phyloP scores from a whole-genome alignment of 2,888 invertebrate species.

The Hydrotaea cyrtoneurina region DNA sequence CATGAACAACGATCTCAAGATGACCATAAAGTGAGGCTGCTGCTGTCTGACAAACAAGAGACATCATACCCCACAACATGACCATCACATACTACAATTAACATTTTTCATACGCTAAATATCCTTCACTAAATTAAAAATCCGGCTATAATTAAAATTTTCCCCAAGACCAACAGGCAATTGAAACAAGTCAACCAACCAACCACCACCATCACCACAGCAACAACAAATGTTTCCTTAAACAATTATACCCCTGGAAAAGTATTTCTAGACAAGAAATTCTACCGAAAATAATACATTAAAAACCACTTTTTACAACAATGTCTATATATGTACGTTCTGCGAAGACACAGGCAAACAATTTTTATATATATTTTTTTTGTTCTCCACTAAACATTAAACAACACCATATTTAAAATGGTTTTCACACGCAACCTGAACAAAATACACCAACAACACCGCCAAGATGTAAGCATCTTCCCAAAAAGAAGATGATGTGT shows the following conservation, averaged over 20 bases:
- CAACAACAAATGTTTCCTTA: neutral
- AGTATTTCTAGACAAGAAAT: conserved; percentile 58
- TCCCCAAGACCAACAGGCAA: neutral
- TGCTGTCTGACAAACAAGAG: neutral
- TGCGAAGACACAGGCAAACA: neutral
- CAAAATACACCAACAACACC: conserved; percentile 44
- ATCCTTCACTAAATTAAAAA: conserved; percentile 30
- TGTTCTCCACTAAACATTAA: conserved; percentile 52
- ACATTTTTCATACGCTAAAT: conserved; percentile 30
- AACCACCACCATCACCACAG: neutral
- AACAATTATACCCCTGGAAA: conserved; percentile 3
- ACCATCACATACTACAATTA: conserved; percentile 26
- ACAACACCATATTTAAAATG: conserved; percentile 69
- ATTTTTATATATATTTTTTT: conserved; percentile 36
- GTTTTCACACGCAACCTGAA: conserved; percentile 69
- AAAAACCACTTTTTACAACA: conserved; percentile 67
- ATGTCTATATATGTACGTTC: conserved; percentile 56
- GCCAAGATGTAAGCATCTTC: conserved; percentile 48
- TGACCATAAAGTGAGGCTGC: neutral
- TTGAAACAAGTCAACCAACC: conserved; percentile 1
- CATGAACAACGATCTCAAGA: neutral
- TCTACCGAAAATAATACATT: conserved; percentile 65
- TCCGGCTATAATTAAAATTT: conserved; percentile 29
- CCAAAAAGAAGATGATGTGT: conserved; percentile 34
- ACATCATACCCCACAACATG: neutral